A percentile compares a stretch with the other conserved stretches of the same genome.
Evolutionary conservation across 2,797 vertebrate genomes (phyloP).

Genomic region (Botia almorhae): DNA sequence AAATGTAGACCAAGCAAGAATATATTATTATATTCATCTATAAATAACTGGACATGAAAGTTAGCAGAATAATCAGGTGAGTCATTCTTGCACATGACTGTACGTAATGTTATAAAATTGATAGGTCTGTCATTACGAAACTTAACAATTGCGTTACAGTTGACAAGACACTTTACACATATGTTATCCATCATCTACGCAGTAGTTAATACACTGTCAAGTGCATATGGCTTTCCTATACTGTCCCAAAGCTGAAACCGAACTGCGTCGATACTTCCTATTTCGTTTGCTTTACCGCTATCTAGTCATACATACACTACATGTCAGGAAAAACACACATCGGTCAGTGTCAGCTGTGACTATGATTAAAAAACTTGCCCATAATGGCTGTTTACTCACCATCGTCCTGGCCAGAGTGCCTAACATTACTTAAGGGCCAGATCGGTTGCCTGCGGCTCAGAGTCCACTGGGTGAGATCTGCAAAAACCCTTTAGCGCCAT

Average conservation of each 20-base stretch:
- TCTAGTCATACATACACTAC: background rate
- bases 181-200: background rate
- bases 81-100: background rate
- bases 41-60: background rate
- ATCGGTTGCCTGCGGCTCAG: background rate
- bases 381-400: slow-evolving; percentile 76
- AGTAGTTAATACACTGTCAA: background rate
- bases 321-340: no score
- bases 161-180: background rate
- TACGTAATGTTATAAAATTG: background rate
- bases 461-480: background rate
- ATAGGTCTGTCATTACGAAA: background rate
- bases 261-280: background rate
- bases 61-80: background rate
- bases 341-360: no score
- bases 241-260: background rate
- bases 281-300: slow-evolving; percentile 3
- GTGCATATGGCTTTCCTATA: background rate
- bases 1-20: background rate
- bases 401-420: slow-evolving; percentile 77
- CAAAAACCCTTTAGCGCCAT: background rate
- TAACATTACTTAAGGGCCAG: slow-evolving; percentile 74
- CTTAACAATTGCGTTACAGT: background rate
- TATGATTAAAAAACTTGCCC: background rate
- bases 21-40: background rate